Percentiles rank a stretch among this genome's conserved stretches.
These are phyloP conservation scores for Rynchops niger DNA, from an alignment of 2,113 vertebrate species.

Conservation along the genomic window DNA sequence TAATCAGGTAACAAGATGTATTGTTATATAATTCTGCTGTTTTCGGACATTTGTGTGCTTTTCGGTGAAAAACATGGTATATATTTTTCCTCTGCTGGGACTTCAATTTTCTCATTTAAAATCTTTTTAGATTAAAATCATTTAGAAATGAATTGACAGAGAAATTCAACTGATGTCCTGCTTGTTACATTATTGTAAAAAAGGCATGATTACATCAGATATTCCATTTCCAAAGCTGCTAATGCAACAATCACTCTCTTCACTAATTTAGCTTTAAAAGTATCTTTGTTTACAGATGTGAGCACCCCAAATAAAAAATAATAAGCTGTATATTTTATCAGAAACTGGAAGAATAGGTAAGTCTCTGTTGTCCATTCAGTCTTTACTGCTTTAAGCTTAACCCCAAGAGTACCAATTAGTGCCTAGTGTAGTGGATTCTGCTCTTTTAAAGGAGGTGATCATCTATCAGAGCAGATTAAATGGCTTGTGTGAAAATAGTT, in stretches of 20 bases:
- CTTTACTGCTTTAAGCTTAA: constrained; percentile 3
- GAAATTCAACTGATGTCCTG: neutral
- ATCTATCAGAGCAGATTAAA: constrained; percentile 32
- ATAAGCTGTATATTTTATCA: neutral
- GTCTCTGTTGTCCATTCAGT: neutral
- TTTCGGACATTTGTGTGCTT: neutral
- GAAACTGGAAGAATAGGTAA: neutral
- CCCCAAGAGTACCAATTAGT: constrained; percentile 36
- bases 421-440: neutral
- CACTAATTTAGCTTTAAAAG: neutral
- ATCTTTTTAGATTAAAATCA: too few relatives aligned
- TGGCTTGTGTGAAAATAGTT: constrained; percentile 35
- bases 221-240: neutral
- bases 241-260: neutral
- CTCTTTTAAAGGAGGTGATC: neutral
- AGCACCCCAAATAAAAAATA: neutral
- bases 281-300: neutral
- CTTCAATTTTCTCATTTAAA: neutral
- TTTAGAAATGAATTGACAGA: neutral
- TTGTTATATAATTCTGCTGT: neutral
- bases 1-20: neutral
- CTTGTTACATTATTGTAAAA: neutral
- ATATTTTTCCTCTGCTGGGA: neutral
- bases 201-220: neutral
- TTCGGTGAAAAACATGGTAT: neutral